Evolutionary conservation across 2,888 invertebrate species (phyloP).

Genomic region (Drosophila austrosaltans): DNA sequence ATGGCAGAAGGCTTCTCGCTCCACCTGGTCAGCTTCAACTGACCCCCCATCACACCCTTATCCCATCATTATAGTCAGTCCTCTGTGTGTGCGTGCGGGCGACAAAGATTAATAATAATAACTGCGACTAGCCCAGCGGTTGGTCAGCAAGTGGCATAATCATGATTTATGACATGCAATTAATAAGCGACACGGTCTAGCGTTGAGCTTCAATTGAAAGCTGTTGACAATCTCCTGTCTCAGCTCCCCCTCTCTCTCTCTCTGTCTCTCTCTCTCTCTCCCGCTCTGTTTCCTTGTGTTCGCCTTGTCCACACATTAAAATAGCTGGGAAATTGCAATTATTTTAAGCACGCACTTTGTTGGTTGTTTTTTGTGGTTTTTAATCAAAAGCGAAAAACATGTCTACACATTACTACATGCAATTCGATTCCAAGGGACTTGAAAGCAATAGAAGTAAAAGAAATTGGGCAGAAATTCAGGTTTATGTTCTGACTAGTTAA

Average conservation of each 20-base stretch:
- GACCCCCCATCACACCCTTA: not conserved
- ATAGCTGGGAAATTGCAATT: conserved; percentile 40
- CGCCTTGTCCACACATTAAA: conserved; percentile 7
- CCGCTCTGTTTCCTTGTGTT: not conserved
- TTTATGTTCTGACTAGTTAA: too few relatives aligned
- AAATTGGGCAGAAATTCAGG: not conserved
- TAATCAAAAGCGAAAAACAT: conserved; percentile 33
- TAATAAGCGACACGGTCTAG: conserved; percentile 68
- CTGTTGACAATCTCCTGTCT: conserved; percentile 57
- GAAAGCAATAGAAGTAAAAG: not conserved
- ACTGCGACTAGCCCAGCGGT: conserved; percentile 75
- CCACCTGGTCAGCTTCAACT: conserved; percentile 45
- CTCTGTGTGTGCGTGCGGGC: conserved; percentile 51
- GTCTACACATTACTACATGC: conserved; percentile 19
- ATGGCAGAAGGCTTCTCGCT: conserved; percentile 47
- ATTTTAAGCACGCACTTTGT: conserved; percentile 58
- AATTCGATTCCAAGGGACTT: not conserved
- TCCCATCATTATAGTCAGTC: not conserved
- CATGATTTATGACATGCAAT: conserved; percentile 80
- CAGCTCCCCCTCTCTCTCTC: not conserved
- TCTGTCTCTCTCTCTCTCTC: not conserved
- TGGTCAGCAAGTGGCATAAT: conserved; percentile 76
- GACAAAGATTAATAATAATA: conserved; percentile 78
- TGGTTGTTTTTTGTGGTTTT: conserved; percentile 40
- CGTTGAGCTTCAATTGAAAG: conserved; percentile 45